Conservation (phyloP, 2,113 vertebrate species). For the Furnarius figulus region DNA sequence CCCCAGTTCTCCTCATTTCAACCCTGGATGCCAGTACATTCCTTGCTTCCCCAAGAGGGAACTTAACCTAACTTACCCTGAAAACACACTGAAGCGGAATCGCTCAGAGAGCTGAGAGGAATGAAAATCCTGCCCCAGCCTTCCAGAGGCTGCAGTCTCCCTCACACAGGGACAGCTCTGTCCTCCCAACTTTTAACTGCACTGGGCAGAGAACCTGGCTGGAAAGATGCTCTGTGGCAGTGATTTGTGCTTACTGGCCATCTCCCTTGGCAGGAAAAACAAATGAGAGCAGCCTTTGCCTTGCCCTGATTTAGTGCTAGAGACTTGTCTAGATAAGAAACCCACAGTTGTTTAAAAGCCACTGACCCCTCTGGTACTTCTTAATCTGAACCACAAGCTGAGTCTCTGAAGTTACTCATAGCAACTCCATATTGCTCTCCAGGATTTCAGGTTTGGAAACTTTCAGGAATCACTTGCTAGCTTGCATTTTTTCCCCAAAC, state of each 20-base stretch:
- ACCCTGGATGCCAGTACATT: not conserved
- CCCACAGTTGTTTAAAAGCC: not conserved
- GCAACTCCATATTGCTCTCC: not conserved
- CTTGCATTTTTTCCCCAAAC: not conserved
- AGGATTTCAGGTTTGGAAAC: not conserved
- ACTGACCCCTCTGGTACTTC: not conserved
- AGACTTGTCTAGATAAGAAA: not conserved
- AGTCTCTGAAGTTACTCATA: not conserved
- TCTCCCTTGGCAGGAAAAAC: not conserved
- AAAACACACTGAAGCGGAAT: constrained; percentile 3
- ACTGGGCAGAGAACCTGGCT: not conserved
- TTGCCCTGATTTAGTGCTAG: not conserved
- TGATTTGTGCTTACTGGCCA: not conserved
- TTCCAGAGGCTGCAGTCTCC: not conserved
- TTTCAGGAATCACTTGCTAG: not conserved
- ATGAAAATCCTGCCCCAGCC: not conserved
- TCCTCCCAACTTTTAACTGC: not conserved
- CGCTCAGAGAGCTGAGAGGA: not conserved
- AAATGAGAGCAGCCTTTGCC: not conserved
- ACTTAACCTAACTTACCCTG: constrained; percentile 46
- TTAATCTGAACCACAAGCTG: not conserved
- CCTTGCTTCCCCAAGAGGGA: constrained; percentile 19
- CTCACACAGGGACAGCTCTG: not conserved
- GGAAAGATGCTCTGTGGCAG: not conserved
- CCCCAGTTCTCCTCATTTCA: constrained; percentile 1